Evolutionary conservation across 2,113 vertebrate species (phyloP).

Genomic region (Entomyzon cyanotis): DNA sequence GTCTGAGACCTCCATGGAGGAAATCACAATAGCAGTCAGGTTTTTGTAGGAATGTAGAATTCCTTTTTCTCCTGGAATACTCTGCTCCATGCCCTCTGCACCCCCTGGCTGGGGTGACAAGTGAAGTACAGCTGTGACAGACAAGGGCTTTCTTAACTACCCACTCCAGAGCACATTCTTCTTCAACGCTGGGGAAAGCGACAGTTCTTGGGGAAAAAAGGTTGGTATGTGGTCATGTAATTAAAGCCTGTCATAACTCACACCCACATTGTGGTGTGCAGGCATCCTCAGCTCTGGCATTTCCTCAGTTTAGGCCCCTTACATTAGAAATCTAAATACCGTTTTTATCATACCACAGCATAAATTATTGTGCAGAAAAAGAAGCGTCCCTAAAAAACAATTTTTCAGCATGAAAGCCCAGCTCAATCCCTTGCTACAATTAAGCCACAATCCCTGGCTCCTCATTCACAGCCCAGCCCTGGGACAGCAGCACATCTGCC

Average conservation of each 20-base stretch:
- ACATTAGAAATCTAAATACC: neutral
- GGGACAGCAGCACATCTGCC: neutral
- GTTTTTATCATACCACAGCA: fast-evolving
- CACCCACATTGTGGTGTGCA: slow-evolving; percentile 11
- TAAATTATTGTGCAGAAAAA: neutral
- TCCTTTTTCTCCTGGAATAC: neutral
- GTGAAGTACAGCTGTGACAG: neutral
- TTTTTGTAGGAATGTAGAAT: neutral
- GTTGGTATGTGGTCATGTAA: slow-evolving; percentile 26
- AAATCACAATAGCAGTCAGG: neutral
- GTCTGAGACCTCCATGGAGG: neutral
- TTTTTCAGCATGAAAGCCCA: neutral
- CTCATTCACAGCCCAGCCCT: neutral
- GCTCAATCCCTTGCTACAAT: neutral
- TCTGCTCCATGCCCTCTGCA: neutral
- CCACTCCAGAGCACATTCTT: neutral
- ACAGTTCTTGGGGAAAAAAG: neutral
- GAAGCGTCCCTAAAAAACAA: neutral
- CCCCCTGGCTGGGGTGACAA: fast-evolving
- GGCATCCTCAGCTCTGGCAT: neutral
- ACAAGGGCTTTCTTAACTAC: neutral
- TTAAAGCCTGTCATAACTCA: slow-evolving; percentile 32
- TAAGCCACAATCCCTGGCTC: neutral
- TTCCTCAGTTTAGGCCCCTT: neutral
- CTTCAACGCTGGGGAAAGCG: neutral